phyloP scores from a whole-genome alignment of 2,113 vertebrate species.

The Pristiophorus japonicus region DNA sequence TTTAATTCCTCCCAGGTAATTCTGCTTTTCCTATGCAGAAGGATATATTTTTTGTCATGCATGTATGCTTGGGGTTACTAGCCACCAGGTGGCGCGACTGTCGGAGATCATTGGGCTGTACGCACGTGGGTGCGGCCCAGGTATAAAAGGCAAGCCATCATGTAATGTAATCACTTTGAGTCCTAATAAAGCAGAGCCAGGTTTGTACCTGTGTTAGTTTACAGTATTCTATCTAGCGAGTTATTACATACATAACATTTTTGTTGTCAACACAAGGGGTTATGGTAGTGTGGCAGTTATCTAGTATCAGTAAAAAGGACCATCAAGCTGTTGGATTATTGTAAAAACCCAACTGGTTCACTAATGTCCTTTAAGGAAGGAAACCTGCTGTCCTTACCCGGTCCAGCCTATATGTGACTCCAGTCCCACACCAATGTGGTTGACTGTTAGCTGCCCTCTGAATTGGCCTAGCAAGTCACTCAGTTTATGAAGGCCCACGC shows the following conservation, averaged over 20 bases:
- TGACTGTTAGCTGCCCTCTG: not conserved
- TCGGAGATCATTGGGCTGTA: too few relatives aligned
- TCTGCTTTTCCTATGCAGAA: not conserved
- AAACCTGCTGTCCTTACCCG: not conserved
- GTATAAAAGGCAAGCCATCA: too few relatives aligned
- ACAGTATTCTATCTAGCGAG: too few relatives aligned
- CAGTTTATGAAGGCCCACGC: not conserved
- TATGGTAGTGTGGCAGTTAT: not conserved
- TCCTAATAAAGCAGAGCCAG: too few relatives aligned
- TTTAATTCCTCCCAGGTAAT: constrained; percentile 97
- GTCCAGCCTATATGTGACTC: not conserved
- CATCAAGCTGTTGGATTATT: not conserved
- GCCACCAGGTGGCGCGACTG: too few relatives aligned
- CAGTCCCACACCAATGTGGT: not conserved
- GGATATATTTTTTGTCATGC: too few relatives aligned
- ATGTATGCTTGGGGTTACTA: too few relatives aligned
- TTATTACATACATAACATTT: too few relatives aligned
- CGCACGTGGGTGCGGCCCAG: too few relatives aligned
- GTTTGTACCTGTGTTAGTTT: too few relatives aligned
- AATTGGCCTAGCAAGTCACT: not conserved
- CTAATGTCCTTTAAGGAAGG: not conserved
- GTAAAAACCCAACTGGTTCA: not conserved
- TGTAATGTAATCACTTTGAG: too few relatives aligned
- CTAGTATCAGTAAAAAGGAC: not conserved
- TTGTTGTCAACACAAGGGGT: not conserved